A percentile compares a stretch with the other conserved stretches of the same genome.
These are phyloP conservation scores for western clawed frog (Xenopus tropicalis) DNA, from an alignment of 2,113 vertebrate species.

Conservation along the genomic window DNA sequence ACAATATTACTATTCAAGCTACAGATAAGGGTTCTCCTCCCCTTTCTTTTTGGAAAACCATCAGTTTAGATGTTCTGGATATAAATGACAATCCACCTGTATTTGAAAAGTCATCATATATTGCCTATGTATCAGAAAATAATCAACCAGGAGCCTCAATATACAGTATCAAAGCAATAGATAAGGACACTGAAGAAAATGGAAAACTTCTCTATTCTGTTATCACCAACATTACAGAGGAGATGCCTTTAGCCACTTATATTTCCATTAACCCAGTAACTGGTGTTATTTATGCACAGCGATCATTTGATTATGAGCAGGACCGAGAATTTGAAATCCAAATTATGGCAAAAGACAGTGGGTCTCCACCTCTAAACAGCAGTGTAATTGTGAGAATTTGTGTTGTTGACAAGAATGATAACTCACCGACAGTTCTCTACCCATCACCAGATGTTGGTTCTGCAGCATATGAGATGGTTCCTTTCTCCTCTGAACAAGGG, in stretches of 20 bases:
- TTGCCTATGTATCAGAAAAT: constrained; percentile 19
- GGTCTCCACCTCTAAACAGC: constrained; percentile 55
- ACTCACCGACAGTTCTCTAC: constrained; percentile 60
- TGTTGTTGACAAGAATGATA: constrained; percentile 62
- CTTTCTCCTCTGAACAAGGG: constrained; percentile 56
- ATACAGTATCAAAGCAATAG: constrained; percentile 33
- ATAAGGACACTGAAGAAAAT: constrained; percentile 55
- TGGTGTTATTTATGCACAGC: constrained; percentile 57
- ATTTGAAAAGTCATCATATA: constrained; percentile 42
- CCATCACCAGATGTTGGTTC: constrained; percentile 43
- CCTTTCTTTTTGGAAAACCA: constrained; percentile 50
- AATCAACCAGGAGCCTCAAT: constrained; percentile 24
- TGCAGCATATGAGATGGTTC: constrained; percentile 48
- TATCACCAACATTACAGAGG: constrained; percentile 46
- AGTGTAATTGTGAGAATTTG: constrained; percentile 53
- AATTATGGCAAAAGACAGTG: constrained; percentile 55
- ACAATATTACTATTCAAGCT: constrained; percentile 52
- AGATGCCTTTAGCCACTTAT: constrained; percentile 49
- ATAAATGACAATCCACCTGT: constrained; percentile 52
- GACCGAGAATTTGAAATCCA: constrained; percentile 13
- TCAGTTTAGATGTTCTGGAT: constrained; percentile 57
- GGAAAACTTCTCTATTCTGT: constrained; percentile 51
- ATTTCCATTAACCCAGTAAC: constrained; percentile 65
- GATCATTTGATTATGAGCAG: constrained; percentile 63
- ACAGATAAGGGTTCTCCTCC: constrained; percentile 59